Conservation (phyloP, 2,797 vertebrate genomes). For the Astyanax mexicanus region DNA sequence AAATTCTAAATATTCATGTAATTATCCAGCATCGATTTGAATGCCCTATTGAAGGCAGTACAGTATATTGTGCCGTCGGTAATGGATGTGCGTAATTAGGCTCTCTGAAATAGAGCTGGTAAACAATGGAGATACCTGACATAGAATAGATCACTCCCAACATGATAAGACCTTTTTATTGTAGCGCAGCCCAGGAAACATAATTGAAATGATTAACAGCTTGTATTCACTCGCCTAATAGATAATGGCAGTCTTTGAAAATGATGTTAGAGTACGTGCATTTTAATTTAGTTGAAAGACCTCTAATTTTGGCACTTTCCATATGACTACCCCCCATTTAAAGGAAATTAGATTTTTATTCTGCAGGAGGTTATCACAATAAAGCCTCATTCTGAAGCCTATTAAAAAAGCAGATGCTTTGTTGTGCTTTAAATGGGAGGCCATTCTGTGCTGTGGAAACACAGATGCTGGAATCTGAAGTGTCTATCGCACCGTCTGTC, state of each 20-base stretch:
- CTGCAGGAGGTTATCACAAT: conserved; percentile 86
- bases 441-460: conserved; percentile 68
- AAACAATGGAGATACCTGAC: conserved; percentile 74
- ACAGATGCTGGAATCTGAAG: conserved; percentile 80
- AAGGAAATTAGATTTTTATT: conserved; percentile 90
- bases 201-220: conserved; percentile 83
- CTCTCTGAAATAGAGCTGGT: conserved; percentile 37
- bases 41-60: conserved; percentile 37
- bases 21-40: conserved; percentile 38
- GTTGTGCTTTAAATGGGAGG: conserved; percentile 70
- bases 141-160: conserved; percentile 77
- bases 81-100: conserved; percentile 47
- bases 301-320: conserved; percentile 86
- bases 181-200: conserved; percentile 75
- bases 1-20: conserved; percentile 36
- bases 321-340: conserved; percentile 84
- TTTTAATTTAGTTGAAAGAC: conserved; percentile 79
- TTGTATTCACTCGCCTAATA: conserved; percentile 83
- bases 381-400: conserved; percentile 82
- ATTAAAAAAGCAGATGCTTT: conserved; percentile 80
- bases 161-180: conserved; percentile 76
- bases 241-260: conserved; percentile 83
- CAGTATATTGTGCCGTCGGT: conserved; percentile 35
- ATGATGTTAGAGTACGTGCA: conserved; percentile 81
- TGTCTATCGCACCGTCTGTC: conserved; percentile 79